These are phyloP conservation scores for Aramus guarauna DNA, from an alignment of 2,113 vertebrate species.

Conservation along the genomic window DNA sequence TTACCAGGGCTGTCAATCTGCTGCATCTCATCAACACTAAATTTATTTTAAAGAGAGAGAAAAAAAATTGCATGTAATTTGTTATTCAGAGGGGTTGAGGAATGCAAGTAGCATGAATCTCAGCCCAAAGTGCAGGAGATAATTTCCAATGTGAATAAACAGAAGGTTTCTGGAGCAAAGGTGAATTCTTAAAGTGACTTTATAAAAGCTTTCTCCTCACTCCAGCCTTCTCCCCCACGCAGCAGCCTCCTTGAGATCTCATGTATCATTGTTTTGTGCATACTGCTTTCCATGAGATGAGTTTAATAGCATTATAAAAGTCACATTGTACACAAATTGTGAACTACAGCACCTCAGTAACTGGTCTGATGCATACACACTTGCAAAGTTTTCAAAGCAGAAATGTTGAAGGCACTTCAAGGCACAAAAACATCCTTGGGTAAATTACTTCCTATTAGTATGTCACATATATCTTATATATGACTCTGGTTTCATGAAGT, in stretches of 20 bases:
- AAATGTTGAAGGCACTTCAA: slow-evolving; percentile 79
- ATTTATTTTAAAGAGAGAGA: neutral
- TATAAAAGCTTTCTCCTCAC: slow-evolving; percentile 42
- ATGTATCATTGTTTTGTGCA: slow-evolving; percentile 73
- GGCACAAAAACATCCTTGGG: slow-evolving; percentile 82
- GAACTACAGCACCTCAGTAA: slow-evolving; percentile 64
- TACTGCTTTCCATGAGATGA: slow-evolving; percentile 71
- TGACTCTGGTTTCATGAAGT: slow-evolving; percentile 77
- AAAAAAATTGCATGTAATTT: neutral
- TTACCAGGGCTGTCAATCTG: neutral
- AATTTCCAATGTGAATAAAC: slow-evolving; percentile 18
- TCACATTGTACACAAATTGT: slow-evolving; percentile 79
- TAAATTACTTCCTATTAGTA: slow-evolving; percentile 85
- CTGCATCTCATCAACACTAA: neutral
- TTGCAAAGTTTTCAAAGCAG: slow-evolving; percentile 72
- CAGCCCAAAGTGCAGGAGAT: neutral
- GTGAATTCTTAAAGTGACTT: slow-evolving; percentile 70
- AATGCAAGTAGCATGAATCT: neutral
- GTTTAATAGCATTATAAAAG: slow-evolving; percentile 82
- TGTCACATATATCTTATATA: slow-evolving; percentile 86
- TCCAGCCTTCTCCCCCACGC: slow-evolving; percentile 11
- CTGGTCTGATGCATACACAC: slow-evolving; percentile 72
- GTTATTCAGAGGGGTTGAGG: neutral
- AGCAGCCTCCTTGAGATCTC: slow-evolving; percentile 65
- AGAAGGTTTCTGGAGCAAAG: neutral